Evolutionary conservation across 2,113 vertebrate genomes (phyloP), one percentile per base, ranked within the genome.

Genomic region (Catharus bicknelli): DNA sequence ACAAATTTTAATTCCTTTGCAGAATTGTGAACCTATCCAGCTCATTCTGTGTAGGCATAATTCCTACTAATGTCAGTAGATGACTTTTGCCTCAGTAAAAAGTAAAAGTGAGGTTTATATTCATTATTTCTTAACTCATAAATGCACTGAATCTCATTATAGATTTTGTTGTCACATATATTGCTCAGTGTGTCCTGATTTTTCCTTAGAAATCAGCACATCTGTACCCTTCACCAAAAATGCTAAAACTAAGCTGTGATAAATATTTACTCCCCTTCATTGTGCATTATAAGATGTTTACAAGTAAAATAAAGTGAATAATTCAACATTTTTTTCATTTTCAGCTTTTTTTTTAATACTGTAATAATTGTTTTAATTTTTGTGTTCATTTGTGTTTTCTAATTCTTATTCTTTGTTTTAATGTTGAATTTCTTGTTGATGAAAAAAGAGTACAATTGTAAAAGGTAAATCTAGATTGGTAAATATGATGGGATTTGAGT

Each of bases 281-380:
- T 95, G 93, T 97, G 79, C 92, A 95, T 97, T 97, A 97, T 96
- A 93, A 97, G 92, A 97, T 96, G 86, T 97, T 97, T 97, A 97
- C 97, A 97, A 93, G 83, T 96, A 95, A 95, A 96, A 96, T 95
- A 93, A 94, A 96, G 82, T 91, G 13, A 96, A 97, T 95, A 95
- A 93, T 92, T 95, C 62, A 90, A 86, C 29, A 2, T 76, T 85
- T 92, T 94, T 87, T 93, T 80, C 23, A 67, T 95, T 93, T 96
- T 93, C 72, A 86, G 50, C 67, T 87, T 96, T 94, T 74, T 95
- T 90, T 86, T 47, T 38, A 93, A 83, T 83, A 70, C 75, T 96
- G 51, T 84, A 93, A 38, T 84, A 84, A 45, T 94, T 66, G 40
- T 91, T 95, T 95, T 54, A 94, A 61, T 74, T 96, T 96, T 96